Base-by-base conservation (phyloP, 92 coral and sea anemone genomes). In the Porites lobata region DNA sequence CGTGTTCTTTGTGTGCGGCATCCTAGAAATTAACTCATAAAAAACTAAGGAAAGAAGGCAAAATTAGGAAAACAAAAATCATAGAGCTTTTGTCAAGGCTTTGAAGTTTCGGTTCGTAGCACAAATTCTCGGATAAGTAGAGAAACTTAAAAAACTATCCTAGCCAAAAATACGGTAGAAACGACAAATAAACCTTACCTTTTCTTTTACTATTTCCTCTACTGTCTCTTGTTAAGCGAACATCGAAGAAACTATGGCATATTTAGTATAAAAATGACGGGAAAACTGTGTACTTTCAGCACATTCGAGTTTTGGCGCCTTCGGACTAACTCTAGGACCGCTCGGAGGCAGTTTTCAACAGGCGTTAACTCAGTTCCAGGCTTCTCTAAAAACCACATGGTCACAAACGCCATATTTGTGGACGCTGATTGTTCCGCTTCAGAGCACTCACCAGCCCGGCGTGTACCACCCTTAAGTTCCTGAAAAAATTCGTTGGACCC, bases 31-130 rank as follows among this genome's bases (percentile, higher is more conserved):
- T 50, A 38, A 38, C n/a, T 50, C 61, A 13, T 18, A 50, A 80
- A 80, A 66, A 66, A 20, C 76, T 66, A 47, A 80, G 75, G 8
- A 69, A 80, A 50, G 75, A 69, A 80, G 3, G 65, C 74, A 52
- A n/a, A n/a, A n/a, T n/a, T n/a, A n/a, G n/a, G n/a, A n/a, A n/a
- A 80, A 66, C 85, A 80, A 80, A 66, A 66, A 80, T 80, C 85
- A 80, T 80, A 80, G 63, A 54, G 52, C 67, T 80, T 56, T 80
- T 65, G 65, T 52, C 85, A 15, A 80, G 85, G 76, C 74, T 11
- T 80, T 54, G 63, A 80, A 80, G 65, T 80, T 50, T 80, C 75
- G 65, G 13, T 54, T 66, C 74, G 63, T 8, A 54, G 20, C 24
- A 80, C 7, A 80, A 50, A 65, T 69, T 50, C 47, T 65, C 85